Conservation (phyloP, 2,888 invertebrate species). For the Bembecia ichneumoniformis region DNA sequence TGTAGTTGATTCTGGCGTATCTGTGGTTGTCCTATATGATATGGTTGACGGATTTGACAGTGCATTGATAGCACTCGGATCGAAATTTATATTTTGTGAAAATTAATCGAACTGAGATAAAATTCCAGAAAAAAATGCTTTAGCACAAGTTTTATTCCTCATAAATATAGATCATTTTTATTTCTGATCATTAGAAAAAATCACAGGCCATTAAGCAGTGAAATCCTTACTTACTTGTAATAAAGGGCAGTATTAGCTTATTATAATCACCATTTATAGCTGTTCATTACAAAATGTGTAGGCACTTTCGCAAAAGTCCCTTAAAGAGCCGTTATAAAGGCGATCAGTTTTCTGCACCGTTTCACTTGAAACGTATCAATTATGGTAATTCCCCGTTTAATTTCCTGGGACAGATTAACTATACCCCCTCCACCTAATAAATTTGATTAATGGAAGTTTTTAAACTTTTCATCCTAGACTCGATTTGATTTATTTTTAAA, state of each 20-base stretch:
- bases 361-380: conserved; percentile 66
- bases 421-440: conserved; percentile 50
- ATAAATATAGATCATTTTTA: too few relatives aligned
- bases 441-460: conserved; percentile 60
- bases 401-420: conserved; percentile 67
- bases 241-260: background rate
- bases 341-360: conserved; percentile 62
- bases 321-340: conserved; percentile 30
- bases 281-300: conserved; percentile 37
- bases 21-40: conserved; percentile 24
- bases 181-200: too few relatives aligned
- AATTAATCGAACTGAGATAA: too few relatives aligned
- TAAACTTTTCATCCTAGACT: conserved; percentile 21
- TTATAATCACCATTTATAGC: conserved; percentile 6
- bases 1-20: conserved; percentile 33
- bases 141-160: too few relatives aligned
- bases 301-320: conserved; percentile 29
- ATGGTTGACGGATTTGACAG: conserved; percentile 50
- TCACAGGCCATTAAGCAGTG: too few relatives aligned
- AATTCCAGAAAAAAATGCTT: too few relatives aligned
- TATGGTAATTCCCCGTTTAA: conserved; percentile 69
- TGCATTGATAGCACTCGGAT: conserved; percentile 51
- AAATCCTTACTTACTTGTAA: background rate
- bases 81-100: conserved; percentile 7
- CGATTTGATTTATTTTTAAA: too few relatives aligned